Percentiles rank a stretch among this genome's conserved stretches.
Evolutionary conservation across 1,140 invertebrate species (phyloP).

Genomic region (Drosophila takahashii): DNA sequence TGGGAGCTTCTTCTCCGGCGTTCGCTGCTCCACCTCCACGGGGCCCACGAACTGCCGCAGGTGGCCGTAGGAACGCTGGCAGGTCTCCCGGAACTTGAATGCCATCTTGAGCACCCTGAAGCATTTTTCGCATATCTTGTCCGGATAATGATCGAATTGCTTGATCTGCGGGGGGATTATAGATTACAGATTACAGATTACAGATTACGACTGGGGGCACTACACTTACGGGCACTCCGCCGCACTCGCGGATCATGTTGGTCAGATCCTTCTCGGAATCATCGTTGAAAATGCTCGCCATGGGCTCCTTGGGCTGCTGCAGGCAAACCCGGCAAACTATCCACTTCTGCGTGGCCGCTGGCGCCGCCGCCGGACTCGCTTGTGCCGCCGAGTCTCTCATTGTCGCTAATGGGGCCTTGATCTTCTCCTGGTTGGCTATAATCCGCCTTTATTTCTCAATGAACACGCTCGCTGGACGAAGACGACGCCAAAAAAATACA

Average conservation of each 20-base stretch:
- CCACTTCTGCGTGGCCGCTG: slow-evolving; percentile 70
- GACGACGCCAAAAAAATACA: slow-evolving; percentile 43
- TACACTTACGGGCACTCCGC: slow-evolving; percentile 80
- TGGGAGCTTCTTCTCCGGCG: slow-evolving; percentile 11
- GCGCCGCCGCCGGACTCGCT: slow-evolving; percentile 16
- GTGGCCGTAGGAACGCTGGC: slow-evolving; percentile 77
- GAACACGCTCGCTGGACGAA: slow-evolving; percentile 32
- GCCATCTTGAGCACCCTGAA: slow-evolving; percentile 64
- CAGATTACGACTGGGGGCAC: too few relatives aligned
- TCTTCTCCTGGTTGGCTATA: neutral
- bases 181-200: neutral
- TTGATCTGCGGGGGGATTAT: slow-evolving; percentile 56
- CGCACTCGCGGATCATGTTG: slow-evolving; percentile 79
- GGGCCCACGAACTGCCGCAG: slow-evolving; percentile 77
- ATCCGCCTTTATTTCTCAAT: slow-evolving; percentile 1
- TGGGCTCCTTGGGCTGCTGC: slow-evolving; percentile 75
- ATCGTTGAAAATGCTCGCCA: slow-evolving; percentile 77
- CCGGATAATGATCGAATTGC: slow-evolving; percentile 79
- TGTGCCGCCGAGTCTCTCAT: slow-evolving; percentile 53
- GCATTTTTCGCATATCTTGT: slow-evolving; percentile 78
- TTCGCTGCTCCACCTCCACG: slow-evolving; percentile 61
- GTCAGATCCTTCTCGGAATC: slow-evolving; percentile 78
- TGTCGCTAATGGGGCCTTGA: neutral
- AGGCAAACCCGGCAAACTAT: slow-evolving; percentile 78
- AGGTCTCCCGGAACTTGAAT: slow-evolving; percentile 69